A percentile compares a stretch with the other conserved stretches of the same genome.
These are phyloP conservation scores for Forbesichthys agassizii DNA, from an alignment of 2,113 vertebrate genomes.

Conservation along the genomic window DNA sequence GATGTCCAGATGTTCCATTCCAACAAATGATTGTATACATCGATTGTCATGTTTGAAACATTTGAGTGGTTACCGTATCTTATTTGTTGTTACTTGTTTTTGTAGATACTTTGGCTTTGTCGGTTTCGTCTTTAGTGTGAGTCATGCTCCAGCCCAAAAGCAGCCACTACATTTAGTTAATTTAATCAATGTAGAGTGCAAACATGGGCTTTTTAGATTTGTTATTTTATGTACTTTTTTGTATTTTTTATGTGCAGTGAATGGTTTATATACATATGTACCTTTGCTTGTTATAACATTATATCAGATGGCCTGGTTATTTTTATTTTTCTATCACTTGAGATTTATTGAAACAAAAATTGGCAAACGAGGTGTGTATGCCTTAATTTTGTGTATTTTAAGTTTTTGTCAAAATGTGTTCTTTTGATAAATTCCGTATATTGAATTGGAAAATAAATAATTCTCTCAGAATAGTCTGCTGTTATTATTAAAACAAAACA, in stretches of 20 bases:
- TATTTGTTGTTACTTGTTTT: no score
- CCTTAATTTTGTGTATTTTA: constrained; percentile 52
- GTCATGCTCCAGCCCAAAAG: no score
- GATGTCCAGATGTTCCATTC: neutral
- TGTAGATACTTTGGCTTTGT: no score
- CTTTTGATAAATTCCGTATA: constrained; percentile 61
- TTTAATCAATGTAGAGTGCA: neutral
- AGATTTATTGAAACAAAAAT: constrained; percentile 33
- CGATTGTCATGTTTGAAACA: constrained; percentile 26
- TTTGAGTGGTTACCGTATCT: constrained; percentile 12
- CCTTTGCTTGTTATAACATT: constrained; percentile 46
- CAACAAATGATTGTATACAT: constrained; percentile 15
- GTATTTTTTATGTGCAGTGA: constrained; percentile 50
- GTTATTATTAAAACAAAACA: constrained; percentile 1
- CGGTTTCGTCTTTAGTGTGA: no score
- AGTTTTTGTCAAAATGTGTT: constrained; percentile 24
- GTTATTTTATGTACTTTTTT: constrained; percentile 39
- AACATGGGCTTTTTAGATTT: constrained; percentile 12
- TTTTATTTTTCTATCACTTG: constrained; percentile 64
- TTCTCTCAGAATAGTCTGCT: constrained; percentile 4
- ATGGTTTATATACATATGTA: constrained; percentile 42
- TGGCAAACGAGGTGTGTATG: constrained; percentile 52
- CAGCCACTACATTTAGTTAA: neutral
- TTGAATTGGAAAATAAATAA: constrained; percentile 39
- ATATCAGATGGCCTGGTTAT: constrained; percentile 56